Evolutionary conservation across 2,888 invertebrate genomes (phyloP).

Genomic region (Troilus luridus): DNA sequence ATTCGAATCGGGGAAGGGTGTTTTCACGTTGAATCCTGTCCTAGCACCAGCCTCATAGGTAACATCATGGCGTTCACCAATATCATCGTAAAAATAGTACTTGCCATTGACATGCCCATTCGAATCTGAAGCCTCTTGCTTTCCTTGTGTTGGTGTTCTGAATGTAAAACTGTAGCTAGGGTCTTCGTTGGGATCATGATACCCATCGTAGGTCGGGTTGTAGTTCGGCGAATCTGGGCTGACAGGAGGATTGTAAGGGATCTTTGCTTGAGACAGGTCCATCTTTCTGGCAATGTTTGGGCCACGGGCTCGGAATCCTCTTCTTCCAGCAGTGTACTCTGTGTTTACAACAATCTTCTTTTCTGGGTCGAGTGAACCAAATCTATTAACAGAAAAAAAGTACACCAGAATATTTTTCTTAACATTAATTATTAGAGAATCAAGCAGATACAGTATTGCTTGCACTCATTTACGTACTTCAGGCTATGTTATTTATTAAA

Average conservation of each 20-base stretch:
- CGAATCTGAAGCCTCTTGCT: constrained; percentile 78
- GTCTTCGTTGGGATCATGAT: constrained; percentile 83
- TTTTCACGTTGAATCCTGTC: constrained; percentile 83
- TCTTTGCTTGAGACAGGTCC: constrained; percentile 73
- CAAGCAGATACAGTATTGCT: not conserved
- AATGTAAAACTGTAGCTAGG: constrained; percentile 81
- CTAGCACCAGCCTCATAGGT: constrained; percentile 83
- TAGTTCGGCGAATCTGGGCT: constrained; percentile 67
- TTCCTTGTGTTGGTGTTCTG: constrained; percentile 78
- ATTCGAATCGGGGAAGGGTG: constrained; percentile 77
- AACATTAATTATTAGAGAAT: not conserved
- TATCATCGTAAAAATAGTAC: constrained; percentile 82
- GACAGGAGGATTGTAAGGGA: constrained; percentile 67
- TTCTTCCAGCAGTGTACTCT: constrained; percentile 82
- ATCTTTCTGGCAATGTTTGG: constrained; percentile 81
- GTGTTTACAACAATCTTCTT: constrained; percentile 80
- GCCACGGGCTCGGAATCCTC: constrained; percentile 85
- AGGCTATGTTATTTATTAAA: not conserved
- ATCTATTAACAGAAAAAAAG: constrained; percentile 64
- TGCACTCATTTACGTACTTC: too few species aligned
- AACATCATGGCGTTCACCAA: constrained; percentile 82
- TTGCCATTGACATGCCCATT: constrained; percentile 76
- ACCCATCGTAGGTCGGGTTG: constrained; percentile 78
- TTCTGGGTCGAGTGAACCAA: constrained; percentile 80
- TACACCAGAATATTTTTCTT: constrained; percentile 28